These are phyloP conservation scores for Echeneis naucrates DNA, from an alignment of 2,797 vertebrate species.

Conservation along the genomic window DNA sequence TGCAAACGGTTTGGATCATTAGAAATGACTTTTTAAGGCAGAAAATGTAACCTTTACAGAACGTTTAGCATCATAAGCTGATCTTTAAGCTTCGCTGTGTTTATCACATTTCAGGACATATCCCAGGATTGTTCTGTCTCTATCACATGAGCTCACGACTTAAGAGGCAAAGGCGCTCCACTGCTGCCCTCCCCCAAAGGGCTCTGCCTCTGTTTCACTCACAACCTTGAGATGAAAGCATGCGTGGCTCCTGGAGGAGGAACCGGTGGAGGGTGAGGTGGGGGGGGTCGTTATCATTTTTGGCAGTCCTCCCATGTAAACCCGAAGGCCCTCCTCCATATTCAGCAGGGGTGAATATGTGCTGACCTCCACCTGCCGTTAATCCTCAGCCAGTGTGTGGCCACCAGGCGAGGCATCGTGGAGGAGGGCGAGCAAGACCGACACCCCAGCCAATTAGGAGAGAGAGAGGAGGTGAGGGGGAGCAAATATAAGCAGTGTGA, in stretches of 20 bases:
- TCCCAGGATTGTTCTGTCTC: background rate
- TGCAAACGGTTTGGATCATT: too few relatives aligned
- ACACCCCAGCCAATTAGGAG: constrained; percentile 59
- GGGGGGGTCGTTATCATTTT: constrained; percentile 71
- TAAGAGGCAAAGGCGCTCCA: constrained; percentile 5
- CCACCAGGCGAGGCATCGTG: constrained; percentile 51
- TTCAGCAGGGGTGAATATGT: constrained; percentile 77
- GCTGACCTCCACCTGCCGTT: constrained; percentile 64
- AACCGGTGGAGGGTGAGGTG: too few relatives aligned
- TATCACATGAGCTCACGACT: constrained; percentile 19
- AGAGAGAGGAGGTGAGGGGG: constrained; percentile 7
- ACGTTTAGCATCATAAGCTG: background rate
- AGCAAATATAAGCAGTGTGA: background rate
- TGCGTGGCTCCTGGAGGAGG: constrained; percentile 40
- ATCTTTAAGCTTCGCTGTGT: constrained; percentile 3
- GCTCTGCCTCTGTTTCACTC: constrained; percentile 38
- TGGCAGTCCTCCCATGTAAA: constrained; percentile 66
- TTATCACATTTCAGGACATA: constrained; percentile 33
- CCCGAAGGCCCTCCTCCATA: constrained; percentile 75
- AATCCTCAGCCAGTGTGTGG: constrained; percentile 60
- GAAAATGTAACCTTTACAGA: background rate
- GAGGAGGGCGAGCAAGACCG: constrained; percentile 41
- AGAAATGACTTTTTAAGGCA: background rate
- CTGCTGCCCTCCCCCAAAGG: constrained; percentile 6
- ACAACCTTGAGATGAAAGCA: constrained; percentile 66